Percentiles rank a stretch among this genome's conserved stretches.
Evolutionary conservation across 2,888 invertebrate genomes (phyloP).

Genomic region (Melikaiella ostensackeni): DNA sequence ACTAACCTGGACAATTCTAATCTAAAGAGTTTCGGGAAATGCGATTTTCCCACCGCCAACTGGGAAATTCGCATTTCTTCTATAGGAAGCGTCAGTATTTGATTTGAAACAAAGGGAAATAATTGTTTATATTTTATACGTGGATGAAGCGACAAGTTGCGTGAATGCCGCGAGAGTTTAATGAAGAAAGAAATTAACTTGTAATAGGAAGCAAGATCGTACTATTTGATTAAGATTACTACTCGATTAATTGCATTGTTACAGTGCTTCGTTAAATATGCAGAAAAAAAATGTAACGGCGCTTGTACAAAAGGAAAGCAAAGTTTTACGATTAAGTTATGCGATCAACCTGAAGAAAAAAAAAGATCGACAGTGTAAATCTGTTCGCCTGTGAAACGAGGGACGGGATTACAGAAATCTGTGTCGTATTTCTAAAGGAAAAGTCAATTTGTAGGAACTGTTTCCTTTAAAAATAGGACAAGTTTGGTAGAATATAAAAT

Average conservation of each 20-base stretch:
- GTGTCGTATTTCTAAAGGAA: conserved; percentile 23
- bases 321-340: conserved; percentile 28
- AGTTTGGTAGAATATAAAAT: conserved; percentile 23
- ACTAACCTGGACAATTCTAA: conserved; percentile 24
- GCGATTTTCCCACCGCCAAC: not conserved
- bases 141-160: conserved; percentile 30
- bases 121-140: conserved; percentile 40
- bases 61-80: conserved; percentile 18
- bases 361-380: conserved; percentile 40
- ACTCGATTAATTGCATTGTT: conserved; percentile 20
- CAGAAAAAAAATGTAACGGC: conserved; percentile 33
- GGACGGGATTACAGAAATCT: conserved; percentile 21
- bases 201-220: conserved; percentile 20
- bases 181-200: conserved; percentile 30
- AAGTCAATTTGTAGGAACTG: conserved; percentile 2
- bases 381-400: conserved; percentile 28
- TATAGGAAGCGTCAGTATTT: conserved; percentile 30
- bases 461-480: conserved; percentile 28
- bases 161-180: conserved; percentile 38
- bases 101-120: conserved; percentile 37
- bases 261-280: conserved; percentile 5
- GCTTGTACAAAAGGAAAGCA: conserved; percentile 13
- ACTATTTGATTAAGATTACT: conserved; percentile 21
- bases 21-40: conserved; percentile 20
- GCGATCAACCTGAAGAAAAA: conserved; percentile 28